phyloP scores from a whole-genome alignment of 2,113 vertebrate genomes.

The Ploceus nigricollis region DNA sequence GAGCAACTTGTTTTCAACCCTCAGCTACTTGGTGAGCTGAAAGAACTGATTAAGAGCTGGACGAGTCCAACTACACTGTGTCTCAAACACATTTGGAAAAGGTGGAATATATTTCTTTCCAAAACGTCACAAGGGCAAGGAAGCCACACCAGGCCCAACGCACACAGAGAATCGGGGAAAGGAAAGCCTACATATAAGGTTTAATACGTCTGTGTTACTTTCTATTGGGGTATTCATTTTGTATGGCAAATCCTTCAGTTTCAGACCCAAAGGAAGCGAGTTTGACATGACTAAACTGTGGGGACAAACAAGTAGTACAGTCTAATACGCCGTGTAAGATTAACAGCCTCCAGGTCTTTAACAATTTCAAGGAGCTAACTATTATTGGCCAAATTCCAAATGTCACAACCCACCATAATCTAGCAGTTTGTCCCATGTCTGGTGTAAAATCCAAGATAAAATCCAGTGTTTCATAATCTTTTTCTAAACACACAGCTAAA shows the following conservation, averaged over 20 bases:
- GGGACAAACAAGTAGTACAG: neutral
- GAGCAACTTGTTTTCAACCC: conserved; percentile 9
- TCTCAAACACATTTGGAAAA: neutral
- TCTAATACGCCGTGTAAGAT: neutral
- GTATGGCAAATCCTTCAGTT: neutral
- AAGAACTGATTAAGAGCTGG: neutral
- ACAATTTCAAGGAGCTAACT: neutral
- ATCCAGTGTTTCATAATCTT: neutral
- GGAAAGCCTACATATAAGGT: neutral
- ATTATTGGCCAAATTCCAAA: neutral
- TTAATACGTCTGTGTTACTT: neutral
- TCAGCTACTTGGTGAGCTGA: neutral
- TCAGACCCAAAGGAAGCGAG: neutral
- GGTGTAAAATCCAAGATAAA: neutral
- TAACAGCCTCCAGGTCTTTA: neutral
- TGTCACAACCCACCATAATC: neutral
- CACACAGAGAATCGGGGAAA: neutral
- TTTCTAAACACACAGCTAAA: neutral
- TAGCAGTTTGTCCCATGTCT: neutral
- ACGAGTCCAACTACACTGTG: neutral
- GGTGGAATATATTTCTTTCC: neutral
- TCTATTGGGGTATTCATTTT: neutral
- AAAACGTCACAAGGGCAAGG: neutral
- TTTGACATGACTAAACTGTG: neutral
- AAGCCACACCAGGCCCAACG: neutral